Evolutionary conservation across 2,113 vertebrate species (phyloP).

Genomic region (Ciconia stormi): DNA sequence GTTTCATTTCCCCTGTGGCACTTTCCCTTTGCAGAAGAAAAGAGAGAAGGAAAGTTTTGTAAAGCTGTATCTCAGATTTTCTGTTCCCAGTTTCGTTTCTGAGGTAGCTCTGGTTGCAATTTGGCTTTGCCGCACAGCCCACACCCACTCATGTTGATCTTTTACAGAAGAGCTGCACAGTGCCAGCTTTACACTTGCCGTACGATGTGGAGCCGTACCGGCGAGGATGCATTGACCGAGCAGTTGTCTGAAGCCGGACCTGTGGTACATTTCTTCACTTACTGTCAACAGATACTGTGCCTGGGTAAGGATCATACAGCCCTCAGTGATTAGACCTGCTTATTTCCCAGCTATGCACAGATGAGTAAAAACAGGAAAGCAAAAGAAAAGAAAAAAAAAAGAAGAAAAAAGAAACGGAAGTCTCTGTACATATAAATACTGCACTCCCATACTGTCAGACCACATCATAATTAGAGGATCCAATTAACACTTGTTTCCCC

Average conservation of each 20-base stretch:
- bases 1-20: neutral
- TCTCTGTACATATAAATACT: neutral
- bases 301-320: neutral
- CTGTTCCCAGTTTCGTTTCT: neutral
- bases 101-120: neutral
- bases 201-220: fast-evolving
- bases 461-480: neutral
- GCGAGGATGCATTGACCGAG: fast-evolving
- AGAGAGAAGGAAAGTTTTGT: neutral
- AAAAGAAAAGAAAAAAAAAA: neutral
- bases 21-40: neutral
- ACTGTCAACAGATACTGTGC: fast-evolving
- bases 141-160: neutral
- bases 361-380: neutral
- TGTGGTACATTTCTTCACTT: neutral
- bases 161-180: neutral
- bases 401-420: neutral
- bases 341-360: neutral
- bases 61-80: neutral
- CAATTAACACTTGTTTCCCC: neutral
- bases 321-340: neutral
- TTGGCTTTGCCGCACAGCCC: neutral
- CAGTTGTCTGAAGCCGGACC: neutral
- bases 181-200: neutral
- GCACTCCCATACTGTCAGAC: neutral